Evolutionary conservation across 2,113 vertebrate genomes (phyloP).

Genomic region (Acanthisitta chloris): DNA sequence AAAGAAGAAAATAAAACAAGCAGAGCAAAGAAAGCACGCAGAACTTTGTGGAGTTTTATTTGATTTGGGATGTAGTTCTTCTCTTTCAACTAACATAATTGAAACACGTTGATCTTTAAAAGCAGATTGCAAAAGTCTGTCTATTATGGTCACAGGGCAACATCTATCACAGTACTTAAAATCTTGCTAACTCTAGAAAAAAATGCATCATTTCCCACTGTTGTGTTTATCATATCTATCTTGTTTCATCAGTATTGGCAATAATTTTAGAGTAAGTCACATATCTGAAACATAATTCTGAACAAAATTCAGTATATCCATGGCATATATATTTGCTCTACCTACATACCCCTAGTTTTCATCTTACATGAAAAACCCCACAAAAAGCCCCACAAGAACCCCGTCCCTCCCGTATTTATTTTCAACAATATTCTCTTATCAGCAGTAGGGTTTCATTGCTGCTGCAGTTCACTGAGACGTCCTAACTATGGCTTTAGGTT

Average conservation of each 20-base stretch:
- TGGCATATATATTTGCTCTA: background rate
- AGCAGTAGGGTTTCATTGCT: background rate
- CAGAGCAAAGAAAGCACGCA: background rate
- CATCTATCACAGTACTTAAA: background rate
- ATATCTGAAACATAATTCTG: background rate
- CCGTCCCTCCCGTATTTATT: background rate
- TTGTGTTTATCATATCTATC: background rate
- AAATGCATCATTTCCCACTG: background rate
- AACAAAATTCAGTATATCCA: background rate
- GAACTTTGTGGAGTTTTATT: background rate
- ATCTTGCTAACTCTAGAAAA: background rate
- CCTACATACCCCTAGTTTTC: background rate
- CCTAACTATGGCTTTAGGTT: background rate
- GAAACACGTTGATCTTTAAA: constrained; percentile 14
- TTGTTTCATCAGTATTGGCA: background rate
- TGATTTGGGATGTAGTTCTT: background rate
- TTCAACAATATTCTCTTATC: background rate
- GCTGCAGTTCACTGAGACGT: background rate
- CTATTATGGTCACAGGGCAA: background rate
- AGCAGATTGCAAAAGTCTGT: background rate
- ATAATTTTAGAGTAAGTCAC: background rate
- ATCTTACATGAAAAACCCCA: background rate
- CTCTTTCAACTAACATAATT: constrained; percentile 1
- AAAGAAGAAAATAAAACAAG: background rate
- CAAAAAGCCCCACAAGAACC: too few species aligned